Evolutionary conservation across 2,888 invertebrate species (phyloP).

Genomic region (Temnothorax rugatulus): DNA sequence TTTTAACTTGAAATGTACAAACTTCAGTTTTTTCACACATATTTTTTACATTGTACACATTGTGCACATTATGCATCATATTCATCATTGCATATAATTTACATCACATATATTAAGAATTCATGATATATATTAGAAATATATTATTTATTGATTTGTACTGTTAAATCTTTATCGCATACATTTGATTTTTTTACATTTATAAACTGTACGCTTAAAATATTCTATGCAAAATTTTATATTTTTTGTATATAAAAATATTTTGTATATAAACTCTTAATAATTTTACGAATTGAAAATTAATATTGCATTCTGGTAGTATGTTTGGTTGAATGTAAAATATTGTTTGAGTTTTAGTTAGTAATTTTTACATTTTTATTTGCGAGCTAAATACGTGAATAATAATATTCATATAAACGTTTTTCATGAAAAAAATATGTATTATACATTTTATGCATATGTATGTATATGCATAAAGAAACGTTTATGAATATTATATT

Average conservation of each 20-base stretch:
- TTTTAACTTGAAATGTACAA: conserved; percentile 26
- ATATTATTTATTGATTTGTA: conserved; percentile 18
- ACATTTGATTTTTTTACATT: not conserved
- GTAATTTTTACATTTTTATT: conserved; percentile 8
- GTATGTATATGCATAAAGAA: not conserved
- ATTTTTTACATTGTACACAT: not conserved
- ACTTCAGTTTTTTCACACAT: not conserved
- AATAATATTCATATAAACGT: not conserved
- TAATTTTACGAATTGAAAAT: conserved; percentile 11
- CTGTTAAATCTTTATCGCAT: not conserved
- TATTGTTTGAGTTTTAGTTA: conserved; percentile 17
- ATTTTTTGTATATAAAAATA: conserved; percentile 10
- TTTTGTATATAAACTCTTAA: conserved; percentile 8
- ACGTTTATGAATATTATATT: conserved; percentile 11
- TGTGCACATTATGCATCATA: not conserved
- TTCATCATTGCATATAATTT: not conserved
- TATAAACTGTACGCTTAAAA: not conserved
- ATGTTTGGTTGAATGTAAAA: conserved; percentile 20
- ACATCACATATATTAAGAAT: conserved; percentile 15
- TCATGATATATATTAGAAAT: not conserved
- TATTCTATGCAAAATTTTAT: conserved; percentile 20
- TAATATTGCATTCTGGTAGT: not conserved
- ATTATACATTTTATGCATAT: not conserved
- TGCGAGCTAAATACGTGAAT: conserved; percentile 6
- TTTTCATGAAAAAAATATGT: conserved; percentile 1